These are phyloP conservation scores for Myotis davidii DNA, from an alignment of 2,113 vertebrate species.

Conservation along the genomic window DNA sequence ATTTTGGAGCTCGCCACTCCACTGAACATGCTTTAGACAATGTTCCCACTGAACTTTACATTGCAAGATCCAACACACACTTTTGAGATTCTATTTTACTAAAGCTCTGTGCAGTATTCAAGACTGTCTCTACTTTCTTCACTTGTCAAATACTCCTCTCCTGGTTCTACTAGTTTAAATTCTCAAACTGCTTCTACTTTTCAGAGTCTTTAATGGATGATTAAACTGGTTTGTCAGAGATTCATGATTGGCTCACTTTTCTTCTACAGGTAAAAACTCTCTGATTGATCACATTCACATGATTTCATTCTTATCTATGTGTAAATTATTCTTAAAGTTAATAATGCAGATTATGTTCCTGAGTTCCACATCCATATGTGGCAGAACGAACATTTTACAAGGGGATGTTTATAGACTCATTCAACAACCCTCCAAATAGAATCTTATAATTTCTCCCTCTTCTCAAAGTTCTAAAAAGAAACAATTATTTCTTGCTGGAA, in stretches of 20 bases:
- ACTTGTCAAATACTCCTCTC: background rate
- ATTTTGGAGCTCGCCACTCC: background rate
- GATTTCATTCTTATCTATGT: background rate
- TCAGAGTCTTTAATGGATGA: background rate
- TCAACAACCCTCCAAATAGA: background rate
- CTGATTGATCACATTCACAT: background rate
- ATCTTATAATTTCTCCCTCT: background rate
- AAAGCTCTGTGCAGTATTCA: background rate
- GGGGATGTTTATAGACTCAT: background rate
- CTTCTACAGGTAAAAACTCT: background rate
- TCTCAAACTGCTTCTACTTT: background rate
- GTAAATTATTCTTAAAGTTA: background rate
- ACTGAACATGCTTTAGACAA: background rate
- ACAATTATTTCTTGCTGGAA: background rate
- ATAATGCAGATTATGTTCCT: background rate
- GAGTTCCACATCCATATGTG: background rate
- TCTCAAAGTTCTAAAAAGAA: background rate
- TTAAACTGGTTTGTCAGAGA: background rate
- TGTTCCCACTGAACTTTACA: background rate
- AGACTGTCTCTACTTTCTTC: background rate
- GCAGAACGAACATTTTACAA: background rate
- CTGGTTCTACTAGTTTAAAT: slow-evolving; percentile 5
- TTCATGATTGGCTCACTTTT: background rate
- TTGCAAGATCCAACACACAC: background rate
- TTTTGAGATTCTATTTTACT: background rate